Evolutionary conservation across 2,113 vertebrate genomes (phyloP).

Genomic region (Takifugu flavidus): DNA sequence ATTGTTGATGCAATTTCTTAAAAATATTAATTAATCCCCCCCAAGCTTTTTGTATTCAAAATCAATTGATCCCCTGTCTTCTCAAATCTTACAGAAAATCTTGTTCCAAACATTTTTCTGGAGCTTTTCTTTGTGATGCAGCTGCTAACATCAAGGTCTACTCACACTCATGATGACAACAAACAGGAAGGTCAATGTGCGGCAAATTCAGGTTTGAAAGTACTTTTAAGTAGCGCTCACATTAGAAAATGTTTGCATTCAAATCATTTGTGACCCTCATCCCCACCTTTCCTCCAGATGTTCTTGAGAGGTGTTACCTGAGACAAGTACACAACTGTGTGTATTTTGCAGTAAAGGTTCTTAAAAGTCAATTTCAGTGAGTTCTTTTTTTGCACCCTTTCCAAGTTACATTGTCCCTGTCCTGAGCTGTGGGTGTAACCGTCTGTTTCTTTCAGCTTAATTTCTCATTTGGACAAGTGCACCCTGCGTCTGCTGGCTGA

Average conservation of each 20-base stretch:
- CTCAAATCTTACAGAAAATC: conserved; percentile 79
- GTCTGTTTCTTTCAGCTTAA: conserved; percentile 71
- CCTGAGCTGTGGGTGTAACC: not conserved
- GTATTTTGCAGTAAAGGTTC: conserved; percentile 90
- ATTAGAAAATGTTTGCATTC: not conserved
- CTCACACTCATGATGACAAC: conserved; percentile 43
- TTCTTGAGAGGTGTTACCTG: conserved; percentile 81
- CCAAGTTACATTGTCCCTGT: not conserved
- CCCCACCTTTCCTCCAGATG: conserved; percentile 65
- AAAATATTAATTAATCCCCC: not conserved
- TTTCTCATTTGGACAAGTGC: conserved; percentile 87
- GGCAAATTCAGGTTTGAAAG: conserved; percentile 48
- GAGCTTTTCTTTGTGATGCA: conserved; percentile 97
- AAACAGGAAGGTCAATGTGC: conserved; percentile 39
- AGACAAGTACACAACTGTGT: conserved; percentile 92
- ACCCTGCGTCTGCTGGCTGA: conserved; percentile 90
- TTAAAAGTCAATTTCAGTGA: conserved; percentile 92
- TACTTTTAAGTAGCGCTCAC: not conserved
- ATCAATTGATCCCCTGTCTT: not conserved
- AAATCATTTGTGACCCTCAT: not conserved
- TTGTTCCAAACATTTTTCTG: conserved; percentile 94
- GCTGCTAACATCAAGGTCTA: conserved; percentile 84
- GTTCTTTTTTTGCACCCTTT: conserved; percentile 50
- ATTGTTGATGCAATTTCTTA: not conserved
- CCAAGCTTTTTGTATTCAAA: not conserved